Evolutionary conservation across 1,140 invertebrate genomes (phyloP), one percentile per base, ranked within the genome.

Genomic region (Drosophila repletoides): DNA sequence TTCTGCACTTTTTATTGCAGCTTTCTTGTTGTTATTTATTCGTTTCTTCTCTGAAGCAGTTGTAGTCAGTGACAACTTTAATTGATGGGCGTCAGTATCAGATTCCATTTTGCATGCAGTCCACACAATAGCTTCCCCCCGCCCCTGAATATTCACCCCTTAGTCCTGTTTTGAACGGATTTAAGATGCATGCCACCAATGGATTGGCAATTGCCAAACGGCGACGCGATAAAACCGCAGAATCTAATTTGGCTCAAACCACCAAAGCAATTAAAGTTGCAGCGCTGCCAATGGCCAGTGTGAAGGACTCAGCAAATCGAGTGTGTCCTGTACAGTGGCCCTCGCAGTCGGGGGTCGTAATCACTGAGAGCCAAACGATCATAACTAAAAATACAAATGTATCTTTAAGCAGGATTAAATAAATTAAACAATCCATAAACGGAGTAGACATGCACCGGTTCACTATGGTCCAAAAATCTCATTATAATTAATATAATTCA

Each of bases 201-300:
- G 36, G 26, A 40, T 41, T 53, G 48, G 36, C 41, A 40, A 65
- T 56, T 43, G 43, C 12, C 2, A 31, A 38, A 55, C n/a, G 34
- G 45, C 63, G 61, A 83, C 45, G 79, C 74, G 74, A 77, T 56
- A 69, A 72, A 86, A 72, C 80, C 80, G 60, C 80, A 69, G 64
- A 86, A 87, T 86, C 80, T 86, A 86, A 86, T 86, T 86, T 86
- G 72, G 75, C 67, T 67, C 84, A 88, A 88, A 88, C 79, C 84
- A 66, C 84, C 64, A 76, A 88, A 88, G 84, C 84, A 88, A 88
- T 88, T 88, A 88, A 88, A 88, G 86, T 88, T 88, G 80, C 79
- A 88, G 72, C 69, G 61, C 65, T 71, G 81, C 71, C 56, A 69
- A 34, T 24, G 31, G 45, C 38, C n/a, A 34, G 49, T 64, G 40